Conservation (phyloP, 2,113 vertebrate genomes). For the Xiphorhynchus elegans region DNA sequence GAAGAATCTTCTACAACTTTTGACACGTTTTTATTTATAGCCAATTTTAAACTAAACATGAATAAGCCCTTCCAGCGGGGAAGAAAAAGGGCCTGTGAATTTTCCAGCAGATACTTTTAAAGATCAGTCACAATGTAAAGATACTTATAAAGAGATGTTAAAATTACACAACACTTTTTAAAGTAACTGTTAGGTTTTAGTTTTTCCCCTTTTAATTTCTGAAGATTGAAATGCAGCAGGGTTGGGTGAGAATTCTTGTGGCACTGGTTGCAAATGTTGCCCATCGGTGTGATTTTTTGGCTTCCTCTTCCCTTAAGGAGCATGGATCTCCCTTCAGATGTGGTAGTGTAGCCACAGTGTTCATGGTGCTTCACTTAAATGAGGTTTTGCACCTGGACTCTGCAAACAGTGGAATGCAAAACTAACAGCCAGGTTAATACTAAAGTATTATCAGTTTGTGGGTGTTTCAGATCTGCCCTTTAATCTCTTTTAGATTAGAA, state of each 20-base stretch:
- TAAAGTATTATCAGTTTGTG: not conserved
- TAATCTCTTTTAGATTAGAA: not conserved
- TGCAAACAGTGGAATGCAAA: not conserved
- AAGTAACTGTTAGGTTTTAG: not conserved
- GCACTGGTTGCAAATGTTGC: not conserved
- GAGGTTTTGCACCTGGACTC: not conserved
- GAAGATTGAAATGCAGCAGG: not conserved
- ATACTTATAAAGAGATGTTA: not conserved
- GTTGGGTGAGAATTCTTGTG: not conserved
- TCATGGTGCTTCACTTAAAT: not conserved
- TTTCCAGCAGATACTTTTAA: not conserved
- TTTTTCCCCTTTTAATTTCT: not conserved
- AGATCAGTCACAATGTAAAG: not conserved
- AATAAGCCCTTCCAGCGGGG: not conserved
- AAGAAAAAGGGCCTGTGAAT: not conserved
- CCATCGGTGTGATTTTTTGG: not conserved
- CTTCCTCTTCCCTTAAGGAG: not conserved
- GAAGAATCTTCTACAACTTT: not conserved
- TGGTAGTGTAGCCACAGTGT: not conserved
- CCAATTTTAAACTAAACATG: not conserved
- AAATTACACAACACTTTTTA: not conserved
- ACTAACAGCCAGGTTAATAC: not conserved
- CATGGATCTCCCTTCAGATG: accelerated
- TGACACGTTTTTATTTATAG: not conserved
- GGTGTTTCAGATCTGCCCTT: not conserved